Conservation (phyloP, 2,797 vertebrate species). For the Kryptopterus vitreolus region DNA sequence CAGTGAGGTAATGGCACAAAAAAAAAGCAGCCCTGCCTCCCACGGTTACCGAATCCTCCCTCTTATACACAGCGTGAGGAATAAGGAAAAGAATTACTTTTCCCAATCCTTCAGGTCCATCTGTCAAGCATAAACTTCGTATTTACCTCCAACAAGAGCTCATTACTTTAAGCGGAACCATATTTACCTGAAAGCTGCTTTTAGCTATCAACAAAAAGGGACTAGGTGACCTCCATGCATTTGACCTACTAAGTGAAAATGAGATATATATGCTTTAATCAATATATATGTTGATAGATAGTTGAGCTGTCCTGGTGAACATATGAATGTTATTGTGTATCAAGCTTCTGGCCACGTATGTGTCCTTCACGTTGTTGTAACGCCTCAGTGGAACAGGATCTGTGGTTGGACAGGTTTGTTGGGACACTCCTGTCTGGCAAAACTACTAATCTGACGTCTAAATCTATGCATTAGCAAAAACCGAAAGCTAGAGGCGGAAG, state of each 20-base stretch:
- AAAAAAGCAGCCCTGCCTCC: constrained; percentile 50
- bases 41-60: constrained; percentile 45
- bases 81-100: not conserved
- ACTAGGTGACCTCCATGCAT: not conserved
- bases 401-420: constrained; percentile 44
- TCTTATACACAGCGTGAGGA: constrained; percentile 4
- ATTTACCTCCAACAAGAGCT: constrained; percentile 14
- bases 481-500: constrained; percentile 9
- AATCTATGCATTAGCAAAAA: constrained; percentile 31
- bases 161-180: constrained; percentile 12
- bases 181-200: not conserved
- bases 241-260: not conserved
- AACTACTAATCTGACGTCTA: constrained; percentile 34
- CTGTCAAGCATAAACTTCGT: not conserved
- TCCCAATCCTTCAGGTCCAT: constrained; percentile 15
- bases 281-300: constrained; percentile 1
- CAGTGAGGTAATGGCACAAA: constrained; percentile 69
- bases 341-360: constrained; percentile 7
- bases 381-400: constrained; percentile 13
- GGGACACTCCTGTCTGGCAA: constrained; percentile 18
- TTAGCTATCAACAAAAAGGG: not conserved
- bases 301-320: not conserved
- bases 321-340: not conserved
- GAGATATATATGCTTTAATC: not conserved
- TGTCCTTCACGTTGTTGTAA: not conserved